Percentiles rank a stretch among this genome's conserved stretches.
phyloP scores from a whole-genome alignment of 2,797 vertebrate species.

The Enteromius thamalakanensis region DNA sequence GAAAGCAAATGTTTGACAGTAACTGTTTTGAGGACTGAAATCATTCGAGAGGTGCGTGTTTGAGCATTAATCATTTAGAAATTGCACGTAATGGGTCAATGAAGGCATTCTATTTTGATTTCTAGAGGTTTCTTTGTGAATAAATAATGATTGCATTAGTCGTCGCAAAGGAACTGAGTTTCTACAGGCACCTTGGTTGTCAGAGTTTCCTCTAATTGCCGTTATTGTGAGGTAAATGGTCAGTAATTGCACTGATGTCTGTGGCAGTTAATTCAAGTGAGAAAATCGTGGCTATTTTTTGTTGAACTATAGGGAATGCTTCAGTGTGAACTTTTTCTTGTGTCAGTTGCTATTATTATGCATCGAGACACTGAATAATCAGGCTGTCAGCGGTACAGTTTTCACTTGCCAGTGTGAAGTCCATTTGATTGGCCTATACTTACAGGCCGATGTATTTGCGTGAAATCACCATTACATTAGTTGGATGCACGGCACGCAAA shows the following conservation, averaged over 20 bases:
- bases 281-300: conserved; percentile 42
- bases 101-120: conserved; percentile 32
- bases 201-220: conserved; percentile 48
- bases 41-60: conserved; percentile 17
- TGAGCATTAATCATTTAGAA: conserved; percentile 41
- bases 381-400: conserved; percentile 1
- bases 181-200: conserved; percentile 44
- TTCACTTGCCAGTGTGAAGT: conserved; percentile 18
- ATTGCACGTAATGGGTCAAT: conserved; percentile 10
- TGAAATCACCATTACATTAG: conserved; percentile 9
- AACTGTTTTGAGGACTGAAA: conserved; percentile 33
- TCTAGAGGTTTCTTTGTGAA: conserved; percentile 25
- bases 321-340: conserved; percentile 17
- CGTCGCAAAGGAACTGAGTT: conserved; percentile 21
- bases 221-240: conserved; percentile 48
- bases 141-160: conserved; percentile 41
- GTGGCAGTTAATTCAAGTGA: conserved; percentile 35
- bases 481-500: not conserved
- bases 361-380: conserved; percentile 6
- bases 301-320: conserved; percentile 14
- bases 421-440: not conserved
- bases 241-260: conserved; percentile 45
- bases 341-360: conserved; percentile 22
- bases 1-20: conserved; percentile 48
- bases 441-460: not conserved